These are phyloP conservation scores for Macrotus californicus DNA, from an alignment of 2,113 vertebrate species.

Conservation along the genomic window DNA sequence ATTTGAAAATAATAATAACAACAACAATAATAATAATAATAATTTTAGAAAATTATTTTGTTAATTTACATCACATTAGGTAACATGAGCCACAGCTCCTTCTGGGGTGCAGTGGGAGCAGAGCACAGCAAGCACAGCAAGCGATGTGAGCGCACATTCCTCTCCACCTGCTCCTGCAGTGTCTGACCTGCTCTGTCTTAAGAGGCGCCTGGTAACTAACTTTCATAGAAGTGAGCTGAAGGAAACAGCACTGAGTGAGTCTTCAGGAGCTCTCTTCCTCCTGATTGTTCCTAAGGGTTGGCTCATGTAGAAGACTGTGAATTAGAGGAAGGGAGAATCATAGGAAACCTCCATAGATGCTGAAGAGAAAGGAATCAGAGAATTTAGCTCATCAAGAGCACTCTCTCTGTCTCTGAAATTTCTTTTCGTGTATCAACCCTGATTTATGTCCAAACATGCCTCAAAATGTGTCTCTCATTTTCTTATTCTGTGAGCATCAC, in stretches of 20 bases:
- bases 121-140: no score
- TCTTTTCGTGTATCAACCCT: neutral
- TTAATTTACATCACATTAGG: neutral
- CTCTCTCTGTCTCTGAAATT: neutral
- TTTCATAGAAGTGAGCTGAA: neutral
- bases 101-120: neutral
- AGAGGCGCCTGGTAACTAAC: neutral
- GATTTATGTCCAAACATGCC: neutral
- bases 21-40: no score
- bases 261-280: neutral
- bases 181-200: neutral
- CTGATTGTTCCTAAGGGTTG: neutral
- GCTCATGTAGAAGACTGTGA: neutral
- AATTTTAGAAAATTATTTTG: neutral
- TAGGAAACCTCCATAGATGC: neutral
- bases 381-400: neutral
- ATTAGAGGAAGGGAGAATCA: neutral
- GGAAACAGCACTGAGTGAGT: neutral
- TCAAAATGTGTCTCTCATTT: neutral
- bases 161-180: neutral
- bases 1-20: no score
- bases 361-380: neutral
- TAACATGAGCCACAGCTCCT: neutral
- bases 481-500: neutral
- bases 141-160: fast-evolving